Evolutionary conservation across 2,888 invertebrate genomes (phyloP).

Genomic region (Icerya purchasi): DNA sequence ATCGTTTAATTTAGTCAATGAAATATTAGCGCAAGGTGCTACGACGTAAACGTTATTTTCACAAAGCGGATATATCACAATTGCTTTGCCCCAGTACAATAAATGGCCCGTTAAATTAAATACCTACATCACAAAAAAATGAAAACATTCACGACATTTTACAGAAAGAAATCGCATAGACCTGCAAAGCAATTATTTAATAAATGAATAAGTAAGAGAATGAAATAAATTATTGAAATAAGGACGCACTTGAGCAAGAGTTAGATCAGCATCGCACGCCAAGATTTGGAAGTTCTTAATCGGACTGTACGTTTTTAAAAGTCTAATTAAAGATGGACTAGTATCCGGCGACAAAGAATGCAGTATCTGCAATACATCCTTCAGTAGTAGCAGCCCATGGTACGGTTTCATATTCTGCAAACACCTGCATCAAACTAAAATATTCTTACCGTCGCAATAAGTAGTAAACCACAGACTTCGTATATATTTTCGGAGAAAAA

Average conservation of each 20-base stretch:
- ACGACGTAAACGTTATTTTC: conserved; percentile 91
- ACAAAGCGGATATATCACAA: conserved; percentile 88
- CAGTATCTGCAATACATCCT: conserved; percentile 48
- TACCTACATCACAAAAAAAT: no score
- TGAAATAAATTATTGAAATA: no score
- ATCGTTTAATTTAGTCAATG: conserved; percentile 49
- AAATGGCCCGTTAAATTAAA: conserved; percentile 80
- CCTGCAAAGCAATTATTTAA: no score
- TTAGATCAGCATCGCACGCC: conserved; percentile 76
- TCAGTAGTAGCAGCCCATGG: conserved; percentile 68
- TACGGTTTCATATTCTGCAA: conserved; percentile 69
- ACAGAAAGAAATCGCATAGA: no score
- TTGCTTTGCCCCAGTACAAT: conserved; percentile 94
- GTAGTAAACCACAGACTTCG: no score
- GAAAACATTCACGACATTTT: no score
- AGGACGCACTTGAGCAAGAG: conserved; percentile 69
- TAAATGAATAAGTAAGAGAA: no score
- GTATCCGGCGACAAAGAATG: conserved; percentile 68
- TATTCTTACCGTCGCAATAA: background rate
- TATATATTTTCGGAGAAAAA: no score
- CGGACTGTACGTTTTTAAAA: conserved; percentile 66
- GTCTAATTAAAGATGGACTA: conserved; percentile 58
- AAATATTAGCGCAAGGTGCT: conserved; percentile 62
- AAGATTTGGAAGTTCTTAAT: conserved; percentile 71
- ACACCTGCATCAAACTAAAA: conserved; percentile 31